Conservation (phyloP, 2,113 vertebrate genomes). For the Ameiurus melas region DNA sequence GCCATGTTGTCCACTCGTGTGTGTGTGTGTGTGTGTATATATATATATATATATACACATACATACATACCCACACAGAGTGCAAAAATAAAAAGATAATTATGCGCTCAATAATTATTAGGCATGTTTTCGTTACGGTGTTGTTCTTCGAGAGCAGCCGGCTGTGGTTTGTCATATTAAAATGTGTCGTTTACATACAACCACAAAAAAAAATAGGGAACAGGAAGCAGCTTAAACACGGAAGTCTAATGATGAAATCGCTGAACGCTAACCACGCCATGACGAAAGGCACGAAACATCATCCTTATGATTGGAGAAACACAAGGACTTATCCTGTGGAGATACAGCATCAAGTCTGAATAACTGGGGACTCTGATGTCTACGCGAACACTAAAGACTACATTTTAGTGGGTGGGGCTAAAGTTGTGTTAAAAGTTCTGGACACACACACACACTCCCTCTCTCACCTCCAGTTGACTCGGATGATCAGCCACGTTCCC, state of each 20-base stretch:
- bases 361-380: not conserved
- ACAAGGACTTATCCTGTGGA: not conserved
- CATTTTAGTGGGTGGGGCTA: not conserved
- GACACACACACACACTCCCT: not conserved
- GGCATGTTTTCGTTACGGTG: not conserved
- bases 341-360: not conserved
- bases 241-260: not conserved
- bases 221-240: not conserved
- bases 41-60: no score
- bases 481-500: slow-evolving; percentile 85
- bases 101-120: no score
- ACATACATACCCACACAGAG: no score
- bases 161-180: not conserved
- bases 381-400: no score
- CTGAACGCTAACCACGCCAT: not conserved
- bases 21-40: no score
- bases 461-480: slow-evolving; percentile 77
- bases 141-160: not conserved
- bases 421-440: not conserved
- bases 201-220: not conserved
- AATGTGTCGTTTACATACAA: not conserved
- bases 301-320: no score
- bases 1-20: no score
- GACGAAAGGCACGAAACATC: not conserved
- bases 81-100: no score